These are phyloP conservation scores for Penaeus vannamei DNA, from an alignment of 1,140 invertebrate species.

Conservation along the genomic window DNA sequence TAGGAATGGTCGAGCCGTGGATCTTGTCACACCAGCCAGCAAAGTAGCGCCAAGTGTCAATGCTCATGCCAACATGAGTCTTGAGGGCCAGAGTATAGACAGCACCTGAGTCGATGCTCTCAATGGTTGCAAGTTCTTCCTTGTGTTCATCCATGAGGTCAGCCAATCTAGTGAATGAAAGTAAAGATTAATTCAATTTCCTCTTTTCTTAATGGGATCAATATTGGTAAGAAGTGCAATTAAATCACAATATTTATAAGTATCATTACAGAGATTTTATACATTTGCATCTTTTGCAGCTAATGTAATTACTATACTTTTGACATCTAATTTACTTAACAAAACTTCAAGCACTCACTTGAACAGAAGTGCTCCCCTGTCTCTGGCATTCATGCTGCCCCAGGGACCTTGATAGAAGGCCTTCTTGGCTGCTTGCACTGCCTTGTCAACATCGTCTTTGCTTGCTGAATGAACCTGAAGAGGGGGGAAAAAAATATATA, in stretches of 20 bases:
- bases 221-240: neutral
- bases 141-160: slow-evolving; percentile 95
- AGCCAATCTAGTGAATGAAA: slow-evolving; percentile 79
- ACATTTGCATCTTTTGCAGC: too few relatives aligned
- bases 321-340: neutral
- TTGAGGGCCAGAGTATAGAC: slow-evolving; percentile 96
- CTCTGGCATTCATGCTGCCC: slow-evolving; percentile 88
- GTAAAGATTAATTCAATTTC: neutral
- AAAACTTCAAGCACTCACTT: slow-evolving; percentile 73
- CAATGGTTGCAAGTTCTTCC: slow-evolving; percentile 94
- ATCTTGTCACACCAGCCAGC: slow-evolving; percentile 77
- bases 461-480: slow-evolving; percentile 83
- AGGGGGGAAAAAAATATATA: slow-evolving; percentile 69
- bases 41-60: slow-evolving; percentile 93
- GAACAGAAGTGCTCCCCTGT: slow-evolving; percentile 82
- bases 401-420: slow-evolving; percentile 92
- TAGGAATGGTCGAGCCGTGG: slow-evolving; percentile 77
- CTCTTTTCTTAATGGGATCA: neutral
- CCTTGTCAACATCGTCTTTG: slow-evolving; percentile 86
- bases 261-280: too few relatives aligned
- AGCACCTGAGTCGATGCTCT: slow-evolving; percentile 92
- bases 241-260: too few relatives aligned
- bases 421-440: slow-evolving; percentile 86
- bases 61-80: slow-evolving; percentile 94
- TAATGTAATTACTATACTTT: neutral